Conservation (phyloP, 2,888 invertebrate genomes). For the Callosobruchus maculatus region DNA sequence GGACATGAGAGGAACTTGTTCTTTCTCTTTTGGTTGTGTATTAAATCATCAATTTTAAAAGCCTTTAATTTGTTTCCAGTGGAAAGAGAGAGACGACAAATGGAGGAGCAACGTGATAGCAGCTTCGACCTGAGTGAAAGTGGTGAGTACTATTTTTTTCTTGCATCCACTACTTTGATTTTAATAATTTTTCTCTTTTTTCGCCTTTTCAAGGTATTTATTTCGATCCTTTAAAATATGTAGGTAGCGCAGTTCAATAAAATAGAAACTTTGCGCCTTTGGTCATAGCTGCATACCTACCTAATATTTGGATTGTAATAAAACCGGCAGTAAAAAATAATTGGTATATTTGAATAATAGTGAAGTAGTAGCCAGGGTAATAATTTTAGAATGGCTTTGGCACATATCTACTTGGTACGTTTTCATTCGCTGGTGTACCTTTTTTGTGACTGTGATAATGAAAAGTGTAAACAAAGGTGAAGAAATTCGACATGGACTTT, state of each 20-base stretch:
- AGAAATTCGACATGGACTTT: not conserved
- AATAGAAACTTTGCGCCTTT: no score
- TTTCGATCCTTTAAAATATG: no score
- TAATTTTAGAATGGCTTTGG: not conserved
- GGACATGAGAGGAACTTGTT: no score
- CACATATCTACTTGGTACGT: not conserved
- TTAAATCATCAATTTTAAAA: not conserved
- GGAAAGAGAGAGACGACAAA: constrained; percentile 43
- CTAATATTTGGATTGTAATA: not conserved
- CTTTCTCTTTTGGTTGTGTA: constrained; percentile 4
- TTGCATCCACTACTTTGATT: not conserved
- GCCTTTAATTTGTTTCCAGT: constrained; percentile 35
- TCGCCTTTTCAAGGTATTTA: no score
- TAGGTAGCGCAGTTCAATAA: no score
- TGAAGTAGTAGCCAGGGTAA: not conserved
- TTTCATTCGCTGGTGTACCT: not conserved
- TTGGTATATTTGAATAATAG: not conserved
- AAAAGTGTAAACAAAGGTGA: not conserved
- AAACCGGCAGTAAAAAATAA: not conserved
- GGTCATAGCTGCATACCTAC: not conserved
- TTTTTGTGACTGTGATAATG: not conserved
- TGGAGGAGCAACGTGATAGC: constrained; percentile 41
- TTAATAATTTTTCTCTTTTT: no score
- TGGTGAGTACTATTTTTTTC: constrained; percentile 33
- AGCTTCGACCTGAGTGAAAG: constrained; percentile 36